Base-by-base conservation (phyloP, 2,888 invertebrate species). In the Cloeon dipterum region DNA sequence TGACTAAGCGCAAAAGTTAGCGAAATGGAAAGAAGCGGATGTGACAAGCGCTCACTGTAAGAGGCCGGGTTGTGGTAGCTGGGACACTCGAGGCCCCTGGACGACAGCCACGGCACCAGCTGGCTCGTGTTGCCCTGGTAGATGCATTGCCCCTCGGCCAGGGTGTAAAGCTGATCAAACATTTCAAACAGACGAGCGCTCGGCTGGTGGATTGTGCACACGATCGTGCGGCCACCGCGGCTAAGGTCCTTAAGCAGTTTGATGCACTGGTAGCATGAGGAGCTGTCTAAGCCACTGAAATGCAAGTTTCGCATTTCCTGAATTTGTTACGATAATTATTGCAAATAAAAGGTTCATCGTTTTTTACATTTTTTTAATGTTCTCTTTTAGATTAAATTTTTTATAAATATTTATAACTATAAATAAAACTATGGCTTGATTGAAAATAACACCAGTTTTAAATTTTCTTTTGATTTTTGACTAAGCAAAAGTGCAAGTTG, bases 31-130 rank as follows among this genome's bases (percentile, higher is more conserved):
- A n/a, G n/a, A n/a, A n/a, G 11, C 11, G 11, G 25, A 10, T 10
- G 11, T 8, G 16, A 8, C n/a, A n/a, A 16, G 16, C 16, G 52
- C 59, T 56, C 49, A 69, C 68, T 81, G 62, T 85, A 93, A 37
- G 91, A 91, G 5, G 93, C 91, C 1, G 93, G 93, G 61, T 94
- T 94, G 62, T 94, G 93, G 57, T 93, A 94, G 37, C 85, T 77
- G 0, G 93, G 93, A 50, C 93, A 94, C 51, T 82, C 76, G 19
- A 93, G 66, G n/a, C 68, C 70, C 35, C 86, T 66, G 18, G 72
- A 74, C 35, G 74, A 70, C 40, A 93, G 63, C 54, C 79, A 82
- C 44, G 77, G 74, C 49, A 94, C 81, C 39, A 93, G 58, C 50
- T 79, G 72, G 39, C 68, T 74, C 0, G 88, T 83, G 41, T 77